These are phyloP conservation scores for Lepidocyrtoides sp. DNA, from an alignment of 2,888 invertebrate genomes.

Conservation along the genomic window DNA sequence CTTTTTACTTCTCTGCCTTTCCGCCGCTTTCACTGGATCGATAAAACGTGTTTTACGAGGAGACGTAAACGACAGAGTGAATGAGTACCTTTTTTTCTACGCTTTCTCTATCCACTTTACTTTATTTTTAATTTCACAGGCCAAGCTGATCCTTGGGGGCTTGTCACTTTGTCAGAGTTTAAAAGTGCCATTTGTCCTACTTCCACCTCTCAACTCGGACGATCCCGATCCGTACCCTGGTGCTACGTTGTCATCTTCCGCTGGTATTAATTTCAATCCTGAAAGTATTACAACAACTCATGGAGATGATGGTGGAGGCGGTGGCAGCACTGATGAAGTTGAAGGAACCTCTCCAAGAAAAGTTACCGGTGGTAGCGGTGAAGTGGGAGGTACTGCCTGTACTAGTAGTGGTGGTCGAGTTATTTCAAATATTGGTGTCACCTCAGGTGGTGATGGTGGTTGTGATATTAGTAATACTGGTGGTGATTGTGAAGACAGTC, in stretches of 20 bases:
- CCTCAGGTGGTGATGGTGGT: not conserved
- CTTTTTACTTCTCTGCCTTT: not conserved
- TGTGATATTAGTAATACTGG: constrained; percentile 25
- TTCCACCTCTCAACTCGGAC: constrained; percentile 84
- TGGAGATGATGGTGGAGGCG: not conserved
- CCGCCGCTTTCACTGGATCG: not conserved
- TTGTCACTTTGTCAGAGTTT: constrained; percentile 87
- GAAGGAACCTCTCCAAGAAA: not conserved
- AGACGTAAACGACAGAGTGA: not conserved
- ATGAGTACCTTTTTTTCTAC: not conserved
- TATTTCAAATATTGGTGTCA: too few species aligned
- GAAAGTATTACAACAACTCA: not conserved
- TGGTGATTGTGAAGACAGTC: not conserved
- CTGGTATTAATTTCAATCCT: constrained; percentile 68
- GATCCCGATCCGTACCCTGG: constrained; percentile 84
- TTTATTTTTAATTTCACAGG: constrained; percentile 76
- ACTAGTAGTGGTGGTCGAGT: too few species aligned
- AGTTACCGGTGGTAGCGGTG: constrained; percentile 2
- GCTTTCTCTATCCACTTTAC: not conserved
- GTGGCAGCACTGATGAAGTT: not conserved
- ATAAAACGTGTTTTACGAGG: not conserved
- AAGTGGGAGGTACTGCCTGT: not conserved
- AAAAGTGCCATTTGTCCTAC: constrained; percentile 85
- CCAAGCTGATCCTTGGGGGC: constrained; percentile 92
- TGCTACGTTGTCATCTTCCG: not conserved